Conservation (phyloP, 2,797 vertebrate species). For the Aplochiton taeniatus region DNA sequence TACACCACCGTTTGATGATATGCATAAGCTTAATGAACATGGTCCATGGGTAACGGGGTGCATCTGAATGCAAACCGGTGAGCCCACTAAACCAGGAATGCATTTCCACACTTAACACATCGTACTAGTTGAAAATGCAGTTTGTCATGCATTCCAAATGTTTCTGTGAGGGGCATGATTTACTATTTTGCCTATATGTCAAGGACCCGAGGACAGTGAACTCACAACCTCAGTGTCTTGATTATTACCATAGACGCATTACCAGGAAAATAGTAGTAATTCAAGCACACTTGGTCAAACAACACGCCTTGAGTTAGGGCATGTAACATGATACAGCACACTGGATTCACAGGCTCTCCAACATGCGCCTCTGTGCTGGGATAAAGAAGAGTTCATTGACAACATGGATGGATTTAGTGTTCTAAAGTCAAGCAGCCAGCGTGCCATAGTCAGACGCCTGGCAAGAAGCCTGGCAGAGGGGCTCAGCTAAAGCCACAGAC, state of each 20-base stretch:
- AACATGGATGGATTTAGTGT: constrained; percentile 43
- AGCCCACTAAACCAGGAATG: constrained; percentile 63
- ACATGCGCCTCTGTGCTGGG: too few species aligned
- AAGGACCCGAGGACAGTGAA: too few species aligned
- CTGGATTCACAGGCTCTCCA: too few species aligned
- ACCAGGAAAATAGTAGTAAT: too few species aligned
- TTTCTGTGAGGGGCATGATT: constrained; percentile 33
- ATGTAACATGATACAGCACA: too few species aligned
- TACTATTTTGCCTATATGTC: too few species aligned
- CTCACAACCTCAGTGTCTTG: background rate
- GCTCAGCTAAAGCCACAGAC: constrained; percentile 61
- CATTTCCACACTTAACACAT: constrained; percentile 77
- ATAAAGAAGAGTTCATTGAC: constrained; percentile 22
- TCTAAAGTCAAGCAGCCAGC: constrained; percentile 37
- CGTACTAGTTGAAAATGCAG: constrained; percentile 70
- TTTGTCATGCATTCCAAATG: constrained; percentile 75
- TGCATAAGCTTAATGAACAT: constrained; percentile 78
- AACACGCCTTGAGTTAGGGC: too few species aligned
- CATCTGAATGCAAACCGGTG: constrained; percentile 76
- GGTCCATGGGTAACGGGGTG: constrained; percentile 29
- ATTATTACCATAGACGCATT: constrained; percentile 44
- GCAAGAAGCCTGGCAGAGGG: constrained; percentile 39
- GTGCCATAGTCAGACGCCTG: constrained; percentile 33
- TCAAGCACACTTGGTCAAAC: too few species aligned
- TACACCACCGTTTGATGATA: constrained; percentile 68